Evolutionary conservation across 2,888 invertebrate genomes (phyloP), one percentile per base, ranked within the genome.

Genomic region (Gerris lacustris): DNA sequence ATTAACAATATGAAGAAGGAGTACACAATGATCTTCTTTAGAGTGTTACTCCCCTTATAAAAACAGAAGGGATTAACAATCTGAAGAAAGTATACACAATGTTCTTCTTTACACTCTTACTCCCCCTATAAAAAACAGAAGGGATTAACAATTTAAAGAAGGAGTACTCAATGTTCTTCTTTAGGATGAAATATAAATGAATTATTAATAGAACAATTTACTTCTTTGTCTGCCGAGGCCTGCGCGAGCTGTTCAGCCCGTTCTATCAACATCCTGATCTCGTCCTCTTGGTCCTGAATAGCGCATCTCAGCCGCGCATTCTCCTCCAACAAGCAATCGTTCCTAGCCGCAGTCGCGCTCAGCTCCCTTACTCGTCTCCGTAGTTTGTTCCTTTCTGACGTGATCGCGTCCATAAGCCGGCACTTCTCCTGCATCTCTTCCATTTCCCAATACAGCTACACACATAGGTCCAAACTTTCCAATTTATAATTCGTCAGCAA

Each of bases 271-370:
- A 47, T 63, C 9, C 44, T n/a, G 1, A 70, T 68, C 55, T 73
- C 73, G 15, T 71, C 69, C 7, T 73, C 73, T 63, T 70, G 70
- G 44, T 73, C 72, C 6, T 63, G 70, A 17, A 73, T 44, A 17
- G 68, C 67, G 44, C 47, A 67, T 63, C 68, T 68, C 47, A 73
- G 63, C 18, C 67, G 67, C 5, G 44, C 31, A 7, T 71, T 11
- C 45, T 73, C 73, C 67, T 72, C 69, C 17, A 71, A 67, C 66
- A 69, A 66, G 9, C 44, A 44, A 7, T 73, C 69, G 55, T 66
- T 71, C 55, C 72, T 71, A 31, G 44, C 63, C 66, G 70, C 69
- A 1, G 62, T 63, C 6, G 67, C 31, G n/a, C 72, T 45, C 5
- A 73, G 67, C 17, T 71, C 72, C 17, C 67, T 68, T 45, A 72